Evolutionary conservation across 2,113 vertebrate species (phyloP).

Genomic region (Pseudopipra pipra): DNA sequence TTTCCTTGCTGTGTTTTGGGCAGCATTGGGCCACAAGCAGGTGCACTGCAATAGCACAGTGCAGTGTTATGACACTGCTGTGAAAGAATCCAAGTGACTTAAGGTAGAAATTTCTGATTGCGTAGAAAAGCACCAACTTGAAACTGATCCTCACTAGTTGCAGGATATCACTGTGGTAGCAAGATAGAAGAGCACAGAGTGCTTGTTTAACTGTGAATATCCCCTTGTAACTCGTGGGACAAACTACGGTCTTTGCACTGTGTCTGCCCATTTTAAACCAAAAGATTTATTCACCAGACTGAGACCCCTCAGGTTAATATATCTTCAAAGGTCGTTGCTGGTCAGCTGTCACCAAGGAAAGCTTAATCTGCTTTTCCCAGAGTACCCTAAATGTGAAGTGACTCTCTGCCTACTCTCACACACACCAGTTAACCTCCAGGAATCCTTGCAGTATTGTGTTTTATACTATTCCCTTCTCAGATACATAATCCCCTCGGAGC

Average conservation of each 20-base stretch:
- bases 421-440: background rate
- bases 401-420: background rate
- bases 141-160: constrained; percentile 4
- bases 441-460: background rate
- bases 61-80: background rate
- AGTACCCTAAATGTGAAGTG: background rate
- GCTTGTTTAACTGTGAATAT: background rate
- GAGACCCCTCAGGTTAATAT: background rate
- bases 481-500: background rate
- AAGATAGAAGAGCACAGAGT: background rate
- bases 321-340: background rate
- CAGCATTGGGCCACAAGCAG: background rate
- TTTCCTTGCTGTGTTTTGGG: background rate
- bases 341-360: background rate
- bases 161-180: background rate
- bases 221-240: background rate
- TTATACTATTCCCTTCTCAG: background rate
- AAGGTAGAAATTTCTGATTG: constrained; percentile 19
- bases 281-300: background rate
- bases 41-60: background rate
- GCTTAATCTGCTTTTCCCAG: background rate
- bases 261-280: background rate
- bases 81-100: background rate
- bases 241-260: background rate
- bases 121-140: background rate